Conservation (phyloP, 2,888 invertebrate species). For the Phalera bucephala region DNA sequence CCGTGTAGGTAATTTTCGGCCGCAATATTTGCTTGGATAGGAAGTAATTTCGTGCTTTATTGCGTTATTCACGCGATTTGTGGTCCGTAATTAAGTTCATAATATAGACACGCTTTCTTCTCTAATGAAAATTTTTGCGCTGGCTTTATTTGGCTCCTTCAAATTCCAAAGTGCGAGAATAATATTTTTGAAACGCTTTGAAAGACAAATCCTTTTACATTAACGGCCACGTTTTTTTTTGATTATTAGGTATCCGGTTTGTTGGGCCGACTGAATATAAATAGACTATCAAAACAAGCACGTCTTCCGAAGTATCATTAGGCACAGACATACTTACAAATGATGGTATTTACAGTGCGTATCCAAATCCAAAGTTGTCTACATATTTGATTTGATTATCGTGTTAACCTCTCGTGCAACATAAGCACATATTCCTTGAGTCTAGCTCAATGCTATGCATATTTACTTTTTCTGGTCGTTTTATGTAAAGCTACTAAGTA, state of each 20-base stretch:
- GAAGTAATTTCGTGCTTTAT: slow-evolving; percentile 75
- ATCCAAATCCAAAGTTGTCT: too few relatives aligned
- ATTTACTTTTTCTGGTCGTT: not conserved
- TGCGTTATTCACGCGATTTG: slow-evolving; percentile 66
- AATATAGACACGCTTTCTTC: slow-evolving; percentile 68
- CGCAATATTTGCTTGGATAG: slow-evolving; percentile 49
- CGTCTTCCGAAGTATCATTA: slow-evolving; percentile 13
- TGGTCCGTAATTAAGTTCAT: slow-evolving; percentile 59
- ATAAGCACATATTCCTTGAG: not conserved
- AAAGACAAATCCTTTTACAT: slow-evolving; percentile 36
- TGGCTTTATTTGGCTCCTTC: slow-evolving; percentile 17
- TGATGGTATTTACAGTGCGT: too few relatives aligned
- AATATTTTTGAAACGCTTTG: slow-evolving; percentile 27
- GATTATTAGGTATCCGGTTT: slow-evolving; percentile 50
- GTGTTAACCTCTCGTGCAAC: not conserved
- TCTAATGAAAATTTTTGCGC: slow-evolving; percentile 38
- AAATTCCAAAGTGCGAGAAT: not conserved
- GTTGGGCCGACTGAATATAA: slow-evolving; percentile 54
- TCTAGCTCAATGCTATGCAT: not conserved
- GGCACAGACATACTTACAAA: too few relatives aligned
- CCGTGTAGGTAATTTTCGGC: slow-evolving; percentile 38
- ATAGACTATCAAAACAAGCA: slow-evolving; percentile 36
- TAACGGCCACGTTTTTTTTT: slow-evolving; percentile 39
- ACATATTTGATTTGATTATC: not conserved
- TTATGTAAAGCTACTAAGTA: not conserved